These are phyloP conservation scores for Sebastes glaucus DNA, from an alignment of 2,797 vertebrate genomes.

Conservation along the genomic window DNA sequence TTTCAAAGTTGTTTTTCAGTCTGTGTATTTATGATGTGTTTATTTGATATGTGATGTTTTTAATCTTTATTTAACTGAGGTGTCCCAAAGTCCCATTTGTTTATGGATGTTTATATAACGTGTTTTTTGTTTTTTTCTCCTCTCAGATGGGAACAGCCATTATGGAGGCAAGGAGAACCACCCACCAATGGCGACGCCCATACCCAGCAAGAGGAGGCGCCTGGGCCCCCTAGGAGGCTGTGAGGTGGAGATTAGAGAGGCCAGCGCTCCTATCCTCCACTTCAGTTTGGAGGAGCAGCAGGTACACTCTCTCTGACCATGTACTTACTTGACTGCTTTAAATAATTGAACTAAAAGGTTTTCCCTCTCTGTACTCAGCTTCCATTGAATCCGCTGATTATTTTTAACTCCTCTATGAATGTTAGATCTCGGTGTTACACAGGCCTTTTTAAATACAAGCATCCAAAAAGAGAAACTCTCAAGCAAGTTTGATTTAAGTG, in stretches of 20 bases:
- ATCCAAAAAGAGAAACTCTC: background rate
- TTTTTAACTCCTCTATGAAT: slow-evolving; percentile 39
- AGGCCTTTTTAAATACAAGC: background rate
- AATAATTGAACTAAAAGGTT: slow-evolving; percentile 61
- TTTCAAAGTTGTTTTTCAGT: background rate
- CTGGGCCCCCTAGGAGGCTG: slow-evolving; percentile 49
- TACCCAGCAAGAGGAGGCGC: slow-evolving; percentile 73
- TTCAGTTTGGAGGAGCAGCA: slow-evolving; percentile 42
- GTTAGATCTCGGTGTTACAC: background rate
- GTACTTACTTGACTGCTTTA: slow-evolving; percentile 26
- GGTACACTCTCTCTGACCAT: slow-evolving; percentile 58
- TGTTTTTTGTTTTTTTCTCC: background rate
- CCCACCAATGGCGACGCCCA: slow-evolving; percentile 41
- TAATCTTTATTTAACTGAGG: slow-evolving; percentile 8
- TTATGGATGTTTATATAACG: slow-evolving; percentile 24
- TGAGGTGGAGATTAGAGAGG: slow-evolving; percentile 73
- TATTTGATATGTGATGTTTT: background rate
- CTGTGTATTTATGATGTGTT: slow-evolving; percentile 1
- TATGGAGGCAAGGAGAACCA: slow-evolving; percentile 75
- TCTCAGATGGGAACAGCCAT: slow-evolving; percentile 59
- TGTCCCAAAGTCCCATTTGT: slow-evolving; percentile 19
- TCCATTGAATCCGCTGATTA: slow-evolving; percentile 17
- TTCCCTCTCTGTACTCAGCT: slow-evolving; percentile 27
- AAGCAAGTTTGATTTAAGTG: background rate
- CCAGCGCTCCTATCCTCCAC: slow-evolving; percentile 31